Percentiles rank a stretch among this genome's conserved stretches.
Conservation (phyloP, 2,888 invertebrate genomes). For the Nyleta sp. region DNA sequence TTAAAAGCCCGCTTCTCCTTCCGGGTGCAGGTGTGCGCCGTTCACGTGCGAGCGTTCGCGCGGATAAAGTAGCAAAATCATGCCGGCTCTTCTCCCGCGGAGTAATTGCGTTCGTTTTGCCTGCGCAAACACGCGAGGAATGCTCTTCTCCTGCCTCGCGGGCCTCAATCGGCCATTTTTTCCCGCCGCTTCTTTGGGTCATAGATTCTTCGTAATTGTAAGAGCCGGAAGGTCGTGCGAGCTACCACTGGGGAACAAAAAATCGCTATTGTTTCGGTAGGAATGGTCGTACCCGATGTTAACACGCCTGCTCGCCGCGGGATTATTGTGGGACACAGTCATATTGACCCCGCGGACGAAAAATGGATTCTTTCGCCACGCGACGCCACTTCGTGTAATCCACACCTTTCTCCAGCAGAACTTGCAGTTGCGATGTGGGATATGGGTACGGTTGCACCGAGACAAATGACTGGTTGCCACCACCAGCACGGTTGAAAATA, state of each 20-base stretch:
- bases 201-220: constrained; percentile 35
- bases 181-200: constrained; percentile 36
- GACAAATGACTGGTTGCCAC: not conserved
- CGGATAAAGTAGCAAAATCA: constrained; percentile 58
- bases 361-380: constrained; percentile 20
- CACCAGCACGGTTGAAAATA: too few species aligned
- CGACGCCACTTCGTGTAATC: constrained; percentile 2
- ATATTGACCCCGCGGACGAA: constrained; percentile 32
- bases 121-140: constrained; percentile 31
- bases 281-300: constrained; percentile 27
- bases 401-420: constrained; percentile 8
- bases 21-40: constrained; percentile 61
- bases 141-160: constrained; percentile 7
- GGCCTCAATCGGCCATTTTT: constrained; percentile 41
- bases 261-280: constrained; percentile 37
- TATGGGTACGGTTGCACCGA: not conserved
- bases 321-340: constrained; percentile 40
- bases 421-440: constrained; percentile 1
- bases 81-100: constrained; percentile 24
- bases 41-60: constrained; percentile 44
- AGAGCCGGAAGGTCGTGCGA: constrained; percentile 21
- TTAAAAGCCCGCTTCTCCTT: constrained; percentile 33
- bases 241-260: constrained; percentile 9
- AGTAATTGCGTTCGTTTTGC: constrained; percentile 49
- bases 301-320: constrained; percentile 19